A percentile compares a stretch with the other conserved stretches of the same genome.
These are phyloP conservation scores for Nipponia nippon DNA, from an alignment of 2,113 vertebrate species.

Conservation along the genomic window DNA sequence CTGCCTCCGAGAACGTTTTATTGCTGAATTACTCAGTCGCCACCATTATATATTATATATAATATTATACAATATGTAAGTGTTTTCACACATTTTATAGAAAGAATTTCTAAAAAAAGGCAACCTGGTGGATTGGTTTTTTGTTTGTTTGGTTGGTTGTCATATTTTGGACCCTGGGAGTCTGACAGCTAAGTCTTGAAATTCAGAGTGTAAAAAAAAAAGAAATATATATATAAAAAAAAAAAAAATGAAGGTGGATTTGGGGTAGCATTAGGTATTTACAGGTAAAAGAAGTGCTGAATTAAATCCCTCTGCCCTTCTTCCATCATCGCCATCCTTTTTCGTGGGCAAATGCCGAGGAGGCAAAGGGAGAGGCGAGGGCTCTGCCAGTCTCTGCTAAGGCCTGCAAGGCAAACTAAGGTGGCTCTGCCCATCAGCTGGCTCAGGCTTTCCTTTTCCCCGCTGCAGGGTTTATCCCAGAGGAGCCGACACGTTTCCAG, in stretches of 20 bases:
- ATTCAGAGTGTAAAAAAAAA: slow-evolving; percentile 7
- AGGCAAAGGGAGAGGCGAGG: not conserved
- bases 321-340: not conserved
- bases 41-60: not conserved
- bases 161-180: slow-evolving; percentile 36
- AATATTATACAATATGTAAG: not conserved
- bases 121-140: slow-evolving; percentile 55
- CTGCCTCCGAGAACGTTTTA: slow-evolving; percentile 1
- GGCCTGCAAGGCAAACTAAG: slow-evolving; percentile 49
- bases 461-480: slow-evolving; percentile 14
- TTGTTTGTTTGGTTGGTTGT: not conserved
- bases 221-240: not conserved
- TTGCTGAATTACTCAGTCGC: slow-evolving; percentile 43
- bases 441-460: slow-evolving; percentile 56
- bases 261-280: slow-evolving; percentile 57
- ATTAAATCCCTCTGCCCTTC: not conserved
- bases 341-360: not conserved
- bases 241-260: not conserved
- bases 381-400: not conserved
- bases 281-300: slow-evolving; percentile 55
- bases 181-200: slow-evolving; percentile 18
- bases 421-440: slow-evolving; percentile 61
- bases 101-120: slow-evolving; percentile 50
- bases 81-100: not conserved
- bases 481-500: slow-evolving; percentile 17